Percentiles rank a stretch among this genome's conserved stretches.
Conservation (phyloP, 2,113 vertebrate genomes). For the Pandion haliaetus region DNA sequence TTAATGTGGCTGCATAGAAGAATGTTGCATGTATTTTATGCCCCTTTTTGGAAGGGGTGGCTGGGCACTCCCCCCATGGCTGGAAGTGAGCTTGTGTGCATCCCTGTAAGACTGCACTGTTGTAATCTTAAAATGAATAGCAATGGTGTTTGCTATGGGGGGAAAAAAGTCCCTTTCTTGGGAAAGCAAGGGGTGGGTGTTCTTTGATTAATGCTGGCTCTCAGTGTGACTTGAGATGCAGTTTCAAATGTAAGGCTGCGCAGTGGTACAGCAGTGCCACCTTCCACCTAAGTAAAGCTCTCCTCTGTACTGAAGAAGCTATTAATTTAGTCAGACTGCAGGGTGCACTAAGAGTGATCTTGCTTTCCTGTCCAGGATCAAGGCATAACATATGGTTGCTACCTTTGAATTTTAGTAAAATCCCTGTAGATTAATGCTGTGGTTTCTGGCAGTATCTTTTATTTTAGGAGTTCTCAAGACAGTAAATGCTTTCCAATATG, state of each 20-base stretch:
- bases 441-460: background rate
- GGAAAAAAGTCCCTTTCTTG: background rate
- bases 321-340: background rate
- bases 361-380: background rate
- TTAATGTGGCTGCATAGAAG: background rate
- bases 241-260: background rate
- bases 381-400: accelerated
- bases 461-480: background rate
- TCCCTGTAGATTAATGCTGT: background rate
- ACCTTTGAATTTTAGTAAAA: background rate
- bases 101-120: background rate
- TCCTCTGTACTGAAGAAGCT: background rate
- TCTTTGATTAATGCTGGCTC: background rate
- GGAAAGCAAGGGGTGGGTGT: background rate
- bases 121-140: background rate
- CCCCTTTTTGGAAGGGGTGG: background rate
- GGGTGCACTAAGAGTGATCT: background rate
- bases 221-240: background rate
- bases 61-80: background rate
- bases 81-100: background rate
- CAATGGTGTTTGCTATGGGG: accelerated
- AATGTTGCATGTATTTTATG: background rate
- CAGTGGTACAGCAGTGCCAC: background rate
- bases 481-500: background rate
- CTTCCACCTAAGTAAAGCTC: background rate